Evolutionary conservation across 1,140 invertebrate genomes (phyloP), one percentile per base, ranked within the genome.

Genomic region (Drosophila sulfurigaster): DNA sequence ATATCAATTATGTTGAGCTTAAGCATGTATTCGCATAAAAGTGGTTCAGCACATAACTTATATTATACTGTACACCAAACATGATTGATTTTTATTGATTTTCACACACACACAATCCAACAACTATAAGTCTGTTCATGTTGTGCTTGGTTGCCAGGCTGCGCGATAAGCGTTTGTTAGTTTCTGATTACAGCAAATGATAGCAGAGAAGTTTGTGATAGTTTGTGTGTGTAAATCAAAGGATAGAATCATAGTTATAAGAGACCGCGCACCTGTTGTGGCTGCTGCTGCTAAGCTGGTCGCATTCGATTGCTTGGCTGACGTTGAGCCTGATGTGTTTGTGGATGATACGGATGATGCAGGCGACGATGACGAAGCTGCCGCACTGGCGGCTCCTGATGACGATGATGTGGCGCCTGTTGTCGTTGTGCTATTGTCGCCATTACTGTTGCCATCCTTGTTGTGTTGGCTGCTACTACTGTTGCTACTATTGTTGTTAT

Each of bases 261-360:
- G 41, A 43, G 4, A 43, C 41, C 59, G 46, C 63, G 46, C 83
- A 90, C 79, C 78, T 83, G 88, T 74, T 78, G 83, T 80, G 73
- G 73, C 52, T 58, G 79, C 28, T 32, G 62, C 52, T 58, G 79
- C 20, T 32, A 10, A 35, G 72, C 25, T 63, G 66, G 62, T 45
- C 51, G 82, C 11, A 59, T 68, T 67, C 13, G 70, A 54, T 52
- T 80, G 87, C 51, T 65, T 77, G 16, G 54, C 46, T 49, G 83
- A 38, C 10, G 69, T 45, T 13, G 76, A 49, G 10, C 59, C 56
- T 8, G 64, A 54, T 60, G 70, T 45, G 56, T 52, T 73, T 8
- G 35, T 73, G 35, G 64, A 72, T 51, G 77, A 49, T 51, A 35
- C 63, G n/a, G 64, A 59, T 30, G 69, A 70, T 35, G 69, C 56